phyloP scores from a whole-genome alignment of 2,113 vertebrate genomes.

The Nicator chloris region DNA sequence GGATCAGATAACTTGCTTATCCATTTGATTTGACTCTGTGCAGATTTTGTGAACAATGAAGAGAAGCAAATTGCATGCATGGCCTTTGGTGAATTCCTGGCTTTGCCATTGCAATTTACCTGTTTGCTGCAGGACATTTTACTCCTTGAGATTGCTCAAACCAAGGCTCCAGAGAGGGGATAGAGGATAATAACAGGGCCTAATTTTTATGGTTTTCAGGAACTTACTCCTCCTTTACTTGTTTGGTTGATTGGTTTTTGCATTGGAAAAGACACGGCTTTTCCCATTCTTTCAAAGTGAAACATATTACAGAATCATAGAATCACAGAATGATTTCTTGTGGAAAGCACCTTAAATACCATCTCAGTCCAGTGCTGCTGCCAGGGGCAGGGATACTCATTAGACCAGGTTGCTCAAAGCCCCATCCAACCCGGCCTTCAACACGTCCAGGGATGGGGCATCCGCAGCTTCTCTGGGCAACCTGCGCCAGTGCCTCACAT shows the following conservation, averaged over 20 bases:
- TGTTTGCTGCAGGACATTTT: not conserved
- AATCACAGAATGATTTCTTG: not conserved
- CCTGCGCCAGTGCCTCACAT: not conserved
- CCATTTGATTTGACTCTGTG: conserved; percentile 28
- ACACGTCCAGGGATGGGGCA: not conserved
- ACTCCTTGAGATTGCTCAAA: not conserved
- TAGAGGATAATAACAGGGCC: not conserved
- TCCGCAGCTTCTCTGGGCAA: not conserved
- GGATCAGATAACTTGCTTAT: not conserved
- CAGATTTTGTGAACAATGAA: conserved; percentile 28
- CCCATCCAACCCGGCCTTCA: not conserved
- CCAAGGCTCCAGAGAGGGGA: not conserved
- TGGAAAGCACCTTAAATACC: not conserved
- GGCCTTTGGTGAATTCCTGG: not conserved
- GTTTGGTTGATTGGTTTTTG: not conserved
- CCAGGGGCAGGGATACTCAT: not conserved
- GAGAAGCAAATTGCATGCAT: conserved; percentile 29
- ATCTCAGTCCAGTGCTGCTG: not conserved
- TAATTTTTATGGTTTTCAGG: not conserved
- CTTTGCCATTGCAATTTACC: not conserved
- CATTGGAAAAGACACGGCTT: not conserved
- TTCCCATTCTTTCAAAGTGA: not conserved
- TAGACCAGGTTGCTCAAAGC: not conserved
- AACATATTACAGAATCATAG: not conserved
- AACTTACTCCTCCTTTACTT: not conserved